A percentile compares a stretch with the other conserved stretches of the same genome.
These are phyloP conservation scores for Dusona sp. DNA, from an alignment of 2,888 invertebrate species.

Conservation along the genomic window DNA sequence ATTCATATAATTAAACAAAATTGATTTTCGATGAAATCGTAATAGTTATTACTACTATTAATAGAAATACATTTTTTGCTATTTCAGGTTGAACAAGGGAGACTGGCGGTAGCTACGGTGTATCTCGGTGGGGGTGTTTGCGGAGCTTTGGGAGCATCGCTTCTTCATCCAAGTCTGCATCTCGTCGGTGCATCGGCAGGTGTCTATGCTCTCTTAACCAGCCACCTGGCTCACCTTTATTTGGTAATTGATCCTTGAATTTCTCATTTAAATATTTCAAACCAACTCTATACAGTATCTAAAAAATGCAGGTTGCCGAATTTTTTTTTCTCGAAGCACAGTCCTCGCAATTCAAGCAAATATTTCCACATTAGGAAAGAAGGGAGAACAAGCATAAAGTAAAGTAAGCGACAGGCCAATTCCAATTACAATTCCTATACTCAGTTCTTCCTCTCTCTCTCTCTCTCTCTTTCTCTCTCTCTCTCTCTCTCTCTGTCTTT, in stretches of 20 bases:
- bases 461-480: no score
- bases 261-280: background rate
- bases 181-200: slow-evolving; percentile 96
- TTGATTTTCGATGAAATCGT: background rate
- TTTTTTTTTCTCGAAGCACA: background rate
- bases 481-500: no score
- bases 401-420: slow-evolving; percentile 32
- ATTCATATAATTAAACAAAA: background rate
- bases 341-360: background rate
- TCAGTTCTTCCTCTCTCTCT: slow-evolving; percentile 33
- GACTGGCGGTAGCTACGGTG: slow-evolving; percentile 89
- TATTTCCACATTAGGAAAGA: background rate
- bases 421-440: slow-evolving; percentile 56
- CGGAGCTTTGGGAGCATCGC: slow-evolving; percentile 91
- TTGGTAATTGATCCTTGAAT: slow-evolving; percentile 85
- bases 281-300: background rate
- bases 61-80: background rate
- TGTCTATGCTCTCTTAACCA: slow-evolving; percentile 94
- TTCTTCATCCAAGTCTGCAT: slow-evolving; percentile 90
- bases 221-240: slow-evolving; percentile 93
- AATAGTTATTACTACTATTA: no score
- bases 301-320: background rate
- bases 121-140: slow-evolving; percentile 92
- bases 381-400: slow-evolving; percentile 10
- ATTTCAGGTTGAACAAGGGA: slow-evolving; percentile 89